phyloP scores from a whole-genome alignment of 2,113 vertebrate species.

The Echinops telfairi region DNA sequence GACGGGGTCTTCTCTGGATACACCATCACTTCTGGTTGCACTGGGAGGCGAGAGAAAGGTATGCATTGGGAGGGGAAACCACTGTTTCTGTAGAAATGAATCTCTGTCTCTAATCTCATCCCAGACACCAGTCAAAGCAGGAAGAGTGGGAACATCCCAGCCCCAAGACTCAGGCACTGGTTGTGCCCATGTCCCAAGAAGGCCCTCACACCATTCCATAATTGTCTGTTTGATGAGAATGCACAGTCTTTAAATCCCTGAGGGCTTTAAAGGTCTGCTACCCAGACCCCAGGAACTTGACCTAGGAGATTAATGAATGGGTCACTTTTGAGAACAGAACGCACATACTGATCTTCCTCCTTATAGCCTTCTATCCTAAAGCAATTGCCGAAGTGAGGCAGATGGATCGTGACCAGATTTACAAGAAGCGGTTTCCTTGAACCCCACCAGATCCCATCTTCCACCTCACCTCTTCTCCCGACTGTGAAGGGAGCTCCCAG shows the following conservation, averaged over 20 bases:
- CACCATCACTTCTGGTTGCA: constrained; percentile 75
- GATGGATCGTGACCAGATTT: background rate
- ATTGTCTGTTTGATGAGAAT: background rate
- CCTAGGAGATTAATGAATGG: background rate
- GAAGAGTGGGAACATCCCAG: background rate
- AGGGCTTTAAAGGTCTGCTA: background rate
- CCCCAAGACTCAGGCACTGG: background rate
- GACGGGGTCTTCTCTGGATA: constrained; percentile 56
- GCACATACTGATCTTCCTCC: background rate
- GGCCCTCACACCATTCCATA: background rate
- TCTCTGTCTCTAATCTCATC: background rate
- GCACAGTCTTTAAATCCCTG: background rate
- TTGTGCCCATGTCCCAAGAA: accelerated
- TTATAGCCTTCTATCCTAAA: background rate
- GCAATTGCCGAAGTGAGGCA: background rate
- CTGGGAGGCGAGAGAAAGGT: too few species aligned
- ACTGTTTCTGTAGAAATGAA: background rate
- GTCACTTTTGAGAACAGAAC: background rate
- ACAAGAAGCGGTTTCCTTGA: background rate
- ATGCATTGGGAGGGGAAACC: background rate
- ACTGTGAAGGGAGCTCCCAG: constrained; percentile 53
- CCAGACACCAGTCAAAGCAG: background rate
- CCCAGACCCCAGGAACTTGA: background rate
- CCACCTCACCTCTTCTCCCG: constrained; percentile 54
- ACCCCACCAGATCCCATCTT: background rate